Base-by-base conservation (phyloP, 2,888 invertebrate genomes). In the Melanotus villosus region DNA sequence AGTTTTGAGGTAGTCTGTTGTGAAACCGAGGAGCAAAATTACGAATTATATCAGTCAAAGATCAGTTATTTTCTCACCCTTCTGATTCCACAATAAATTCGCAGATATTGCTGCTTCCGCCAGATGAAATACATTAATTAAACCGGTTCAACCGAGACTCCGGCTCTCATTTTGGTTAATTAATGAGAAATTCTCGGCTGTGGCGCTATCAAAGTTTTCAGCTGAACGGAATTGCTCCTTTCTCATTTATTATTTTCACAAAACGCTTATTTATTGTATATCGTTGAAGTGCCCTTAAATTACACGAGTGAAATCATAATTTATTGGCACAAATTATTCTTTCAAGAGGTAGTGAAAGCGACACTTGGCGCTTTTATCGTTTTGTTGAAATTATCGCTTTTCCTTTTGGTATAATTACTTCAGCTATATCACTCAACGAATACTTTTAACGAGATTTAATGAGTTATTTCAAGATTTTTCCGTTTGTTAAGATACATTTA, bases 101-200 rank as follows among this genome's bases (percentile, higher is more conserved):
- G 62, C 36, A 62, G 62, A 67, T 62, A 67, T 62, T 67, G 43
- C 67, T 50, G 62, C 62, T 67, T 67, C 67, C 67, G 36, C 26
- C 62, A 56, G 67, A 67, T 50, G 67, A 67, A 67, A 67, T 67
- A 67, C 62, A 67, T 67, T 67, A 67, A 67, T 67, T 67, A 67
- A 67, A 67, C 62, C 30, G 67, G 67, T 50, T 57, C 56, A 67
- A 57, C 62, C 67, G 38, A 56, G 43, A 57, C 38, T 62, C 57
- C 26, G 32, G 38, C 56, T 67, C 67, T 57, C 67, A 67, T 56
- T 62, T 62, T 67, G 67, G 67, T 67, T 67, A 67, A 67, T 67
- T 67, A 67, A 67, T 67, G 67, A 62, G 67, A 67, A 67, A 67
- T 67, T 56, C 67, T 67, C 45, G 54, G 54, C 57, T 45, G 56